phyloP scores from a whole-genome alignment of 2,797 vertebrate genomes.

The Fundulus diaphanus region DNA sequence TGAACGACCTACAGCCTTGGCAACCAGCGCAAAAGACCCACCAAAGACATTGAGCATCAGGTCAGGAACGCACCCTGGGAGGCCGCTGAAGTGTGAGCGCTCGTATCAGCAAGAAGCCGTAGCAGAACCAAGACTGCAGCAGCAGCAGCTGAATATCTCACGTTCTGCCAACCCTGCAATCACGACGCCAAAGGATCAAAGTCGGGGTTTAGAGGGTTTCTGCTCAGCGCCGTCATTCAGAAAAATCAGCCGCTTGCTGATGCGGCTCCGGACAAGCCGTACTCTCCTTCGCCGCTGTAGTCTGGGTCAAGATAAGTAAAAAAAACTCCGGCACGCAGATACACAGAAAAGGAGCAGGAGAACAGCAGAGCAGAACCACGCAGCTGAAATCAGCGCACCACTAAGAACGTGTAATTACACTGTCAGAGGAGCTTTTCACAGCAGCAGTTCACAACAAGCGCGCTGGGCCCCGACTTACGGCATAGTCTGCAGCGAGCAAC shows the following conservation, averaged over 20 bases:
- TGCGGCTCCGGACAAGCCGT: conserved; percentile 49
- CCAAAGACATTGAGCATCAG: conserved; percentile 19
- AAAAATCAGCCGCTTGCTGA: conserved; percentile 49
- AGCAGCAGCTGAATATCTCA: conserved; percentile 29
- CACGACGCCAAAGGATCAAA: conserved; percentile 61
- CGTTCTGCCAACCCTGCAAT: conserved; percentile 62
- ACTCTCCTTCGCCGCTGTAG: conserved; percentile 23
- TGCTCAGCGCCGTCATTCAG: conserved; percentile 51
- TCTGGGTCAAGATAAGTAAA: conserved; percentile 17
- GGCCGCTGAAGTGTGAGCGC: conserved; percentile 6
- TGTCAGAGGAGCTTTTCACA: conserved; percentile 29
- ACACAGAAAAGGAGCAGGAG: conserved; percentile 28
- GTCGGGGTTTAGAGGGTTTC: conserved; percentile 38
- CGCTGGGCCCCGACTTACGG: not conserved
- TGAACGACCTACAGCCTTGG: conserved; percentile 38
- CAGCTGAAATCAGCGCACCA: conserved; percentile 37
- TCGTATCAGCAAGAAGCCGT: conserved; percentile 36
- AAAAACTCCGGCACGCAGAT: conserved; percentile 8
- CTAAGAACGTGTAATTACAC: conserved; percentile 44
- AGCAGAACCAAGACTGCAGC: conserved; percentile 34
- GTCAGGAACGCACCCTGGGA: not conserved
- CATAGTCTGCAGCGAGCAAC: not conserved
- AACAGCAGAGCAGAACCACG: conserved; percentile 27
- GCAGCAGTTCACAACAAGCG: conserved; percentile 33
- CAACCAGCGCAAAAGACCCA: conserved; percentile 56